Evolutionary conservation across 2,888 invertebrate genomes (phyloP), one percentile per base, ranked within the genome.

Genomic region (Chrysina gloriosa): DNA sequence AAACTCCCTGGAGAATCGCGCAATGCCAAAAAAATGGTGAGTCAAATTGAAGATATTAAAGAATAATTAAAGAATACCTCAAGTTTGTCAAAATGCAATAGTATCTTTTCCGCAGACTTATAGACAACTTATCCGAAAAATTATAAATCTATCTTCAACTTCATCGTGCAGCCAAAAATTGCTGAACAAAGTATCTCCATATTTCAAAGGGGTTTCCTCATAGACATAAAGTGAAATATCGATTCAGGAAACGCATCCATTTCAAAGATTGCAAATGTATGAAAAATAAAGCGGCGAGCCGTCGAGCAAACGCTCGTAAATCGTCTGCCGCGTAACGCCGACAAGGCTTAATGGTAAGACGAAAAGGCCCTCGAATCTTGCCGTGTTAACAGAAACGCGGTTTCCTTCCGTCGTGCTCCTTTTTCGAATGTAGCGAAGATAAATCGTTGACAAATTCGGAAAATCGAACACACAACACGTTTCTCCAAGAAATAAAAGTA

Each of bases 301-400:
- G n/a, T n/a, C n/a, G n/a, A 19, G 19, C 19, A 9, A n/a, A 47
- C n/a, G 21, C 6, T 54, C 31, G 54, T 54, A 54, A 54, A 54
- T 54, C 9, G 16, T 23, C 6, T 3, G n/a, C 16, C 19, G 9
- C 7, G 9, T 19, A 54, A 54, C 14, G 54, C 54, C 31, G 19
- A n/a, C 14, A 31, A 16, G 25, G 31, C 6, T 34, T 34, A 31
- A 54, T 54, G 19, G 34, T 19, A 16, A 52, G 16, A 19, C 7
- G 19, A 34, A 31, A 19, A 11, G 16, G 31, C 54, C 11, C 34
- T 36, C 34, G 9, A 34, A 54, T 54, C 21, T 31, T 54, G 54
- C 54, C 34, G 54, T 54, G 54, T 54, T 54, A 54, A 54, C 34
- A 54, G 34, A 54, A 54, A 34, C 21, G 7, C 34, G 19, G 31